Base-by-base conservation (phyloP, 2,888 invertebrate genomes). In the Melitaea athalia region DNA sequence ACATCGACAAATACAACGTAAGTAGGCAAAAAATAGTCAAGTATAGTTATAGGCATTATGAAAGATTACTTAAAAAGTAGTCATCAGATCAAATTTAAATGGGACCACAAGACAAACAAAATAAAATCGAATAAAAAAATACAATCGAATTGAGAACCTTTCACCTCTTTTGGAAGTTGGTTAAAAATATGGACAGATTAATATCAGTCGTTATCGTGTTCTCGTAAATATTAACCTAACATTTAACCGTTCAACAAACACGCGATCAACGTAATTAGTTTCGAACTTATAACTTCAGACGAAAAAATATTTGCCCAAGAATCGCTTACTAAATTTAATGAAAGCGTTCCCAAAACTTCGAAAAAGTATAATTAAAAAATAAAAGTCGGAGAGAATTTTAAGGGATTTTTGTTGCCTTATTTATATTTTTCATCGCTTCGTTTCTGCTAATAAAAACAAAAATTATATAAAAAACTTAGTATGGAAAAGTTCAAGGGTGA, bases 361-460 rank as follows among this genome's bases (percentile, higher is more conserved):
- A 61, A 52, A 61, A 66, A 38, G 60, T 64, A 71, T 69, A 64
- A 69, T 71, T 69, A 66, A 69, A 69, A 66, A 69, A 69, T 69
- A 67, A 71, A 66, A 71, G 17, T 64, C 59, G 59, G n/a, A 43
- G 59, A 68, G 49, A 63, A 62, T 68, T 68, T 24, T 57, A n/a
- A 63, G 59, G 42, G 63, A 68, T 65, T 55, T 49, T 63, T 45
- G 52, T 31, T 52, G 66, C 38, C 53, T 57, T 64, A 64, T 69
- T 66, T 69, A 69, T 67, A 43, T 61, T 66, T 68, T 63, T 50
- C 38, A 42, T 61, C 50, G 57, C 64, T 5, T 64, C n/a, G 47
- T 3, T 64, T 64, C 64, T 15, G 55, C 33, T 12, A 14, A 33
- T 8, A 17, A 50, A 57, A 24, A 52, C 50, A 50, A 2, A 38